A percentile compares a stretch with the other conserved stretches of the same genome.
These are phyloP conservation scores for Discoglossus pictus DNA, from an alignment of 2,797 vertebrate species.

Conservation along the genomic window DNA sequence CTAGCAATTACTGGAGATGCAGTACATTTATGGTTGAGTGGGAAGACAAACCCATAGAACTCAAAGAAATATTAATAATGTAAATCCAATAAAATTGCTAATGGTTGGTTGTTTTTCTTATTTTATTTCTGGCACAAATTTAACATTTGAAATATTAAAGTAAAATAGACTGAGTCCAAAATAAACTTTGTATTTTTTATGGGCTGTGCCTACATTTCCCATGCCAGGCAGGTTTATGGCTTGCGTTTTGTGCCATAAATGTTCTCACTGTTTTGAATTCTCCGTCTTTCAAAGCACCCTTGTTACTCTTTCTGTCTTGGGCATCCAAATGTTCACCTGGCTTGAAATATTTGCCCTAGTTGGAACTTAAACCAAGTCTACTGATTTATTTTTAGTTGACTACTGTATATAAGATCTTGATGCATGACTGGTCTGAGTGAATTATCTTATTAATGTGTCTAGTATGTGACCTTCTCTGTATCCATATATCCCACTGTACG, in stretches of 20 bases:
- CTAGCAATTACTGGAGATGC: not conserved
- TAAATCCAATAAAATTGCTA: constrained; percentile 1
- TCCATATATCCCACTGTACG: no score
- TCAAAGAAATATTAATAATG: constrained; percentile 4
- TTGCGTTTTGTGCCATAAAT: constrained; percentile 6
- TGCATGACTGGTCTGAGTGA: no score
- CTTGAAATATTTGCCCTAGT: no score
- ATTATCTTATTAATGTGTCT: no score
- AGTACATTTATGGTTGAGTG: not conserved
- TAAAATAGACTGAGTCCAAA: constrained; percentile 7
- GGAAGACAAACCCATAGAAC: not conserved
- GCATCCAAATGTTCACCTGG: no score
- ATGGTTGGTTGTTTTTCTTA: not conserved
- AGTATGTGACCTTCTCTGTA: no score
- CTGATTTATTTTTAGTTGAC: no score
- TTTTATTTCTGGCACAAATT: constrained; percentile 5
- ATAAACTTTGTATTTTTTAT: constrained; percentile 9
- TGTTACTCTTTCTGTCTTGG: no score
- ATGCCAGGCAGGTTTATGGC: constrained; percentile 15
- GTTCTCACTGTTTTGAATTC: not conserved
- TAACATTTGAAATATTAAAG: constrained; percentile 25
- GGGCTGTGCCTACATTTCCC: constrained; percentile 10
- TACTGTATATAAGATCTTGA: no score
- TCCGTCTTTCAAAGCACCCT: not conserved
- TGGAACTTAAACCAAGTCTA: no score